Base-by-base conservation (phyloP, 2,888 invertebrate species). In the Balanococcus diminutus region DNA sequence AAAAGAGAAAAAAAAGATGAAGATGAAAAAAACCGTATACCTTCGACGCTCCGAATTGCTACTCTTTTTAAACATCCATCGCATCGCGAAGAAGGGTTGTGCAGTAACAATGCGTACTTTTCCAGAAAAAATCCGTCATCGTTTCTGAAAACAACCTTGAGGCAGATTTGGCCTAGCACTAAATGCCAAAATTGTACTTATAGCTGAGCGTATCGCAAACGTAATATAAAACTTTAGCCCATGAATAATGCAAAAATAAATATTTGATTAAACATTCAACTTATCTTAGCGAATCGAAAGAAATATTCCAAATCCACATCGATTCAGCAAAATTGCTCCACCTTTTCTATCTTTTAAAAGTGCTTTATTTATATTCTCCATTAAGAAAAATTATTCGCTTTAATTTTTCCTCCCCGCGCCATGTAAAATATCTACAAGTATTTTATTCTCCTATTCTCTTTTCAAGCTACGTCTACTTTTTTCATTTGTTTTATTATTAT, bases 201-300 rank as follows among this genome's bases (percentile, higher is more conserved):
- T 5, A 51, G 19, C 19, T 9, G 51, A 67, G 61, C 61, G 61
- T 67, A 67, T 67, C 61, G 61, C 61, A 28, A 67, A 67, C 61
- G 25, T 28, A 67, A 67, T 67, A 67, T 67, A 67, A 67, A 67
- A 67, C 61, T 67, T 67, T 67, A 3, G 61, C 61, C 61, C 61
- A 67, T 67, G 61, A 67, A 67, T 67, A 67, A 67, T 67, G 61
- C 61, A 67, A 67, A 67, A 67, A 67, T 67, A 67, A 67, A 67
- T 67, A 67, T 67, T 67, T 67, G 61, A 67, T 67, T 67, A 67
- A 67, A 67, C 61, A 67, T 67, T 67, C 61, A 67, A 67, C 61
- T 67, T 67, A 67, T 67, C 61, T 67, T 28, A 25, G 61, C 61
- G 61, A 67, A 67, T 67, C 61, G 61, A 67, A 67, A 67, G 61